These are phyloP conservation scores for Bembecia ichneumoniformis DNA, from an alignment of 2,888 invertebrate species.

Conservation along the genomic window DNA sequence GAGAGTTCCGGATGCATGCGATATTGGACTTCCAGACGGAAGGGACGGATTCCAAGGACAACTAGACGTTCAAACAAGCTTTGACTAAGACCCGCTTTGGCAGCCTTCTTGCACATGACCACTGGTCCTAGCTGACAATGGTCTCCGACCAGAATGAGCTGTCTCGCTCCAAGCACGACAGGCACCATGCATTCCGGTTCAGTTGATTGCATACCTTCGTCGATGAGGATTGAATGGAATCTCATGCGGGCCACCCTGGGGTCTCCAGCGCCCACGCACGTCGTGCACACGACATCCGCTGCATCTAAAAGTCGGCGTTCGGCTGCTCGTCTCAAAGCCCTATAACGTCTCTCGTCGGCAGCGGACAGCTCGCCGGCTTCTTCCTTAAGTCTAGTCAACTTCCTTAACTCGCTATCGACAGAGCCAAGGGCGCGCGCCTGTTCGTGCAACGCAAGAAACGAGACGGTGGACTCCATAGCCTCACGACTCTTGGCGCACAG, in stretches of 20 bases:
- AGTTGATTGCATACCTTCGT: constrained; percentile 97
- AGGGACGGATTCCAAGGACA: constrained; percentile 96
- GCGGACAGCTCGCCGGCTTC: constrained; percentile 98
- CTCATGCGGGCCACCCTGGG: constrained; percentile 92
- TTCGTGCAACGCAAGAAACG: constrained; percentile 96
- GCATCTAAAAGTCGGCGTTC: constrained; percentile 93
- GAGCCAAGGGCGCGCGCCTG: constrained; percentile 96
- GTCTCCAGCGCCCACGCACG: constrained; percentile 99
- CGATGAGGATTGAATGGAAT: constrained; percentile 96
- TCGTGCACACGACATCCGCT: constrained; percentile 99
- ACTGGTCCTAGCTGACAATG: constrained; percentile 99
- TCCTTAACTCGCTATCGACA: constrained; percentile 89
- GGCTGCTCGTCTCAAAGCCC: constrained; percentile 89
- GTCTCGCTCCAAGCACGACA: constrained; percentile 96
- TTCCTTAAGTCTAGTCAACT: constrained; percentile 96
- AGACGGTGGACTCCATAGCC: constrained; percentile 97
- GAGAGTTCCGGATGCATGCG: constrained; percentile 99
- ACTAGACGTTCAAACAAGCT: constrained; percentile 97
- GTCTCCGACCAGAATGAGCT: constrained; percentile 97
- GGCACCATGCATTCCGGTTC: constrained; percentile 99
- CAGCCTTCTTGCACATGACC: constrained; percentile 99
- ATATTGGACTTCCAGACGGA: constrained; percentile 97
- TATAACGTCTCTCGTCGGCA: constrained; percentile 94
- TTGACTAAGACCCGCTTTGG: constrained; percentile 95
- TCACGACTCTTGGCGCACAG: constrained; percentile 98